Conservation (phyloP, 2,797 vertebrate genomes). For the Catharus ustulatus region DNA sequence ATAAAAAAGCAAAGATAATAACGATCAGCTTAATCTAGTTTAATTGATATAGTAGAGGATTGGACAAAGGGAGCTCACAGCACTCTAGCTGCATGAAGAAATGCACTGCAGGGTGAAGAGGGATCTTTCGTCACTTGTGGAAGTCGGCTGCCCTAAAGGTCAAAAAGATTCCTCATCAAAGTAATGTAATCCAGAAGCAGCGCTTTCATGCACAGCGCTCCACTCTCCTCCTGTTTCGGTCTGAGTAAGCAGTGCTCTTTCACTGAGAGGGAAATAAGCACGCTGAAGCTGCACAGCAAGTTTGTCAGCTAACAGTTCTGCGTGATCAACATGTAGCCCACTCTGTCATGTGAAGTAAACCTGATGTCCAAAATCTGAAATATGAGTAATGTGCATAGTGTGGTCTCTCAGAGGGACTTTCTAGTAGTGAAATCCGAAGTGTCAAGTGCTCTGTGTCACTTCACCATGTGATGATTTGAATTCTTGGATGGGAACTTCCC, state of each 20-base stretch:
- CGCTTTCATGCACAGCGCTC: neutral
- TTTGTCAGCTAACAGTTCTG: neutral
- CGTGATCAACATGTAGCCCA: neutral
- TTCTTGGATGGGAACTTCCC: neutral
- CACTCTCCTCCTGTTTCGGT: neutral
- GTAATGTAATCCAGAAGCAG: neutral
- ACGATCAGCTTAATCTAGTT: neutral
- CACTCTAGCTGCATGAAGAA: neutral
- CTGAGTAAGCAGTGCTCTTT: neutral
- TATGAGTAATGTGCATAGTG: neutral
- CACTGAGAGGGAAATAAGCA: neutral
- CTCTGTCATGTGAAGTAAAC: slow-evolving; percentile 6
- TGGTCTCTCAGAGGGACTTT: slow-evolving; percentile 35
- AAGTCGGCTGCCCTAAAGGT: slow-evolving; percentile 5
- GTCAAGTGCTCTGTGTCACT: neutral
- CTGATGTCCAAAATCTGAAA: neutral
- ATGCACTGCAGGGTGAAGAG: neutral
- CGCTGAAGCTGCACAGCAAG: neutral
- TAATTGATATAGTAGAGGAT: neutral
- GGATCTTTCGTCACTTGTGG: neutral
- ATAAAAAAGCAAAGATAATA: neutral
- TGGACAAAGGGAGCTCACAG: neutral
- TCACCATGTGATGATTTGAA: neutral
- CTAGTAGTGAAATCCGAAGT: slow-evolving; percentile 14
- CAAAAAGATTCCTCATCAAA: neutral